phyloP scores from a whole-genome alignment of 2,797 vertebrate species.

The Microtus obscurus region DNA sequence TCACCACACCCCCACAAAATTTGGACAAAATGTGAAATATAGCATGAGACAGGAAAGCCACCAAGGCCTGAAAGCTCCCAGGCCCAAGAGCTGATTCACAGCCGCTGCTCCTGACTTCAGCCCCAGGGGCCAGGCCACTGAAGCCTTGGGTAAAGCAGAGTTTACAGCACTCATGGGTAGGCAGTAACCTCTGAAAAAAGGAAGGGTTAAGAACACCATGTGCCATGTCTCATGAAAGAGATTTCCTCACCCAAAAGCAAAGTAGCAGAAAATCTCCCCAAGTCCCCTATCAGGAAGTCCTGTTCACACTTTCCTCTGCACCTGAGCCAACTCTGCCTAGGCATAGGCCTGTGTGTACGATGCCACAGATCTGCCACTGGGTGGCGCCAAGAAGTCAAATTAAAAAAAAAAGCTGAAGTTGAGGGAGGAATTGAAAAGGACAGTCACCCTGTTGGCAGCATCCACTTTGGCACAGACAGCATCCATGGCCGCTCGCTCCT shows the following conservation, averaged over 20 bases:
- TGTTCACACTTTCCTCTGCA: not conserved
- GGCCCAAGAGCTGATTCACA: not conserved
- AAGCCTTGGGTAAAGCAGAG: not conserved
- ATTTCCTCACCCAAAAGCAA: conserved; percentile 4
- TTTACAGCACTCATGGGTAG: not conserved
- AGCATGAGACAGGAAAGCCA: not conserved
- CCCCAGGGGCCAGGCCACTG: not conserved
- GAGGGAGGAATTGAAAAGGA: not conserved
- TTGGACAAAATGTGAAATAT: not conserved
- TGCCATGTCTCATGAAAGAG: not conserved
- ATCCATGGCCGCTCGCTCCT: conserved; percentile 96
- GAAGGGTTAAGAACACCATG: not conserved
- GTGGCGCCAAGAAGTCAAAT: conserved; percentile 71
- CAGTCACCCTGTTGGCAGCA: conserved; percentile 94
- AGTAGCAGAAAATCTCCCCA: not conserved
- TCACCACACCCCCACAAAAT: not conserved
- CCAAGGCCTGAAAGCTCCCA: not conserved
- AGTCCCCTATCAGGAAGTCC: not conserved
- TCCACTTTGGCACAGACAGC: conserved; percentile 97
- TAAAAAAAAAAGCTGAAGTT: not conserved
- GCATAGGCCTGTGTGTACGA: not conserved
- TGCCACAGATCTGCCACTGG: conserved; percentile 57
- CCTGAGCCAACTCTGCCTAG: not conserved
- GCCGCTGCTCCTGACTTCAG: not conserved
- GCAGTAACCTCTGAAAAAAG: not conserved